Base-by-base conservation (phyloP, 1,140 invertebrate genomes). In the Monomorium pharaonis region DNA sequence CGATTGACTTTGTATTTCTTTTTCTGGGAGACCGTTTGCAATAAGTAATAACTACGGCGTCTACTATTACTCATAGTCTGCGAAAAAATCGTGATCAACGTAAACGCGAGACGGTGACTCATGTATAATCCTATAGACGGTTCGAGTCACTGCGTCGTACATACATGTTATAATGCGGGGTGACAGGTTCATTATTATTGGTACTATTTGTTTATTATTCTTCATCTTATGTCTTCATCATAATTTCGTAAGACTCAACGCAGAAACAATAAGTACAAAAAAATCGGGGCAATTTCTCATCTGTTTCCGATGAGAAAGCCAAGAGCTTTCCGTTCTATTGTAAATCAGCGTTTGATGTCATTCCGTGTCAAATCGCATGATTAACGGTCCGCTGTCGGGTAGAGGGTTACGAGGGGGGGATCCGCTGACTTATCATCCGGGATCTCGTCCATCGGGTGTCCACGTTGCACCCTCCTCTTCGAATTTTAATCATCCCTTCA, bases 321-420 rank as follows among this genome's bases (percentile, higher is more conserved):
- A 86, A 69, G 47, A 42, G 62, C 76, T 90, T 62, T 86, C 65
- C 87, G 85, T 67, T 75, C 88, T 87, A 90, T 86, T 92, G 91
- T 92, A 92, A 93, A 91, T 92, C 92, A 89, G 87, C 92, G 92
- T 94, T 94, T 93, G 91, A 92, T 91, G 92, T 94, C 92, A 91
- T 87, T 89, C 77, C 85, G 90, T 89, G 92, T 93, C 92, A 93
- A 85, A 90, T 90, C 91, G 86, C 90, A 92, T 94, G 93, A 94
- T 94, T 94, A 93, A 94, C 93, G 92, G 90, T 86, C 76, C 87
- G 63, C 63, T 85, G 88, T 89, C 88, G 88, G 84, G 77, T 51
- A 83, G 56, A 88, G 85, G 91, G 90, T 86, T 75, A 67, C 86
- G 87, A 80, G 78, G 77, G 85, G 75, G 75, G 77, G 56, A 60